Evolutionary conservation across 2,113 vertebrate genomes (phyloP), one percentile per base, ranked within the genome.

Genomic region (Maccullochella peelii): DNA sequence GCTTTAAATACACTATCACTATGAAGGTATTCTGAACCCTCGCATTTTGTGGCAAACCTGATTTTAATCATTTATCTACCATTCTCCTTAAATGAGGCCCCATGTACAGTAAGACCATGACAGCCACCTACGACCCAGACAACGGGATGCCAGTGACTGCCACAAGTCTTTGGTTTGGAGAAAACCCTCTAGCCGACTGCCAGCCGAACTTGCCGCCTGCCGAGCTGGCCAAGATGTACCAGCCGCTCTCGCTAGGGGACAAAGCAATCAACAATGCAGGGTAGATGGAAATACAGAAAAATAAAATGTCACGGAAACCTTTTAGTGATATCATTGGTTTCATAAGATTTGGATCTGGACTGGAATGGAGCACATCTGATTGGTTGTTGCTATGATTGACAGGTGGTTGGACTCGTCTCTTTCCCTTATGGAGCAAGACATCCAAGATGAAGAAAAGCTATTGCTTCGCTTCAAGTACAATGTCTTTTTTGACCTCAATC

Each of bases 381-480:
- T 58, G 0, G 16, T 73, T 78, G 36, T 61, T 33, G 20, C 30
- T 84, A 4, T 79, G 63, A 57, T 77, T 93, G 86, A 18, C 91
- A 99, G 98, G 67, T 99, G 98, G 98, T 85, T 99, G 84, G 97
- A 99, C 90, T 99, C 98, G 0, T 99, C 98, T 0, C 96, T 96
- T 44, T 99, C 98, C 0, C 96, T 99, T 9, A 99, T 99, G 98
- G 98, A 99, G 82, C 98, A 99, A 92, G 96, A 95, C 21, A 88
- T 99, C 72, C 95, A 94, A 77, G 96, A 99, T 20, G 96, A 98
- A 0, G 97, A 99, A 62, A 96, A 96, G 81, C 95, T 99, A 67
- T 84, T 97, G 80, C 88, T 99, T 61, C 97, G 98, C 75, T 99
- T 99, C 92, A 99, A 99, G 94, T 99, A 99, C 94, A 98, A 98